Conservation (phyloP, 2,113 vertebrate species). For the Lota lota region DNA sequence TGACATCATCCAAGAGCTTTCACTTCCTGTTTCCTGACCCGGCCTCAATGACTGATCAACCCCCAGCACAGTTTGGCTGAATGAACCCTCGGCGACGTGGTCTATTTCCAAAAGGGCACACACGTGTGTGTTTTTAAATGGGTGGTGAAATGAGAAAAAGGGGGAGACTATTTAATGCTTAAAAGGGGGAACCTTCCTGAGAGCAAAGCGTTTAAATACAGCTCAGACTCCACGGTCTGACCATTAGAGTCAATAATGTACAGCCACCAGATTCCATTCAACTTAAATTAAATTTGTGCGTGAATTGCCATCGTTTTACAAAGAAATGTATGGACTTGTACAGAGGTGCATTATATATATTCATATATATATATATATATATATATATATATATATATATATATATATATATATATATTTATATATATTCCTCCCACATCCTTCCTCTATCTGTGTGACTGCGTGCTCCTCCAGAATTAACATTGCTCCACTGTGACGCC, state of each 20-base stretch:
- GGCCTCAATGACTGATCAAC: constrained; percentile 47
- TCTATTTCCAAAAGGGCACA: constrained; percentile 18
- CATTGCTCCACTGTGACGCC: constrained; percentile 67
- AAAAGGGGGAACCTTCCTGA: too few species aligned
- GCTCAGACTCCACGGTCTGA: too few species aligned
- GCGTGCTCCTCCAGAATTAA: constrained; percentile 39
- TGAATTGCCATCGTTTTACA: too few species aligned
- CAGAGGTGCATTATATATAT: too few species aligned
- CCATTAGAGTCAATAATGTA: too few species aligned
- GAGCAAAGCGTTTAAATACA: too few species aligned
- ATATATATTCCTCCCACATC: neutral
- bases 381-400: neutral
- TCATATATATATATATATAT: too few species aligned
- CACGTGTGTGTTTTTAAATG: neutral
- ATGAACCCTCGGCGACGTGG: too few species aligned
- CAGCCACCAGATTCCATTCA: too few species aligned
- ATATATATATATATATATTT: neutral
- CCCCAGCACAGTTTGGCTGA: constrained; percentile 21
- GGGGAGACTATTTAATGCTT: neutral
- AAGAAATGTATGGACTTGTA: too few species aligned
- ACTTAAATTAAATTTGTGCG: too few species aligned
- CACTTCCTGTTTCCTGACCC: constrained; percentile 51
- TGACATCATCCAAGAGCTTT: constrained; percentile 64
- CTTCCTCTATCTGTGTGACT: too few species aligned
- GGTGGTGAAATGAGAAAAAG: neutral